Conservation (phyloP, 2,113 vertebrate genomes). For the Rhegmatorhina hoffmannsi region DNA sequence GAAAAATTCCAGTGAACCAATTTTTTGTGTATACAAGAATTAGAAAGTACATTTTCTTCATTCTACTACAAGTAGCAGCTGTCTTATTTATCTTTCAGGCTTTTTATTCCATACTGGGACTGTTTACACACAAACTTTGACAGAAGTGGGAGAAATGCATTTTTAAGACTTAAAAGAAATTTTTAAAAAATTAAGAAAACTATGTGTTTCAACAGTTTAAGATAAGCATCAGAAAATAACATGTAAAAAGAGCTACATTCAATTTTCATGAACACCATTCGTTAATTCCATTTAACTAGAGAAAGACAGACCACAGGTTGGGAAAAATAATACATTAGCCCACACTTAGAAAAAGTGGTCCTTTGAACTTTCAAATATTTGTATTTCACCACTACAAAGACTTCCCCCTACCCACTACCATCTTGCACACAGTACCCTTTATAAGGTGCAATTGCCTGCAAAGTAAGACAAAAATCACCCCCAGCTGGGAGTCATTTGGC, state of each 20-base stretch:
- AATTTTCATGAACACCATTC: not conserved
- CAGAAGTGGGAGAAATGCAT: not conserved
- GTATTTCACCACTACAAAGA: not conserved
- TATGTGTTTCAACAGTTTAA: not conserved
- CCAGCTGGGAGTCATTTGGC: not conserved
- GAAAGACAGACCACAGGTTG: not conserved
- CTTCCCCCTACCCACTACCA: not conserved
- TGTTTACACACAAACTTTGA: not conserved
- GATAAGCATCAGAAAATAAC: not conserved
- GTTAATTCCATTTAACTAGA: not conserved
- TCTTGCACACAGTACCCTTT: not conserved
- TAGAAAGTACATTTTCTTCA: not conserved
- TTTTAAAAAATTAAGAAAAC: not conserved
- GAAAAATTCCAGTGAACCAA: slow-evolving; percentile 20
- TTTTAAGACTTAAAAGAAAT: not conserved
- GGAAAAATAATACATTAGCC: not conserved
- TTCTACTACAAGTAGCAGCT: not conserved
- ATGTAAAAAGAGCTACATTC: not conserved
- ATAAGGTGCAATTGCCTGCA: not conserved
- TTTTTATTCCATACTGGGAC: not conserved
- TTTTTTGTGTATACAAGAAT: slow-evolving; percentile 4
- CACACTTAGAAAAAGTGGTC: not conserved
- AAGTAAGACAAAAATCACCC: not conserved
- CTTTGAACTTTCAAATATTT: not conserved
- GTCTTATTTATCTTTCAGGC: slow-evolving; percentile 13